Conservation (phyloP, 1,140 invertebrate species). For the Eupristina koningsbergeri region DNA sequence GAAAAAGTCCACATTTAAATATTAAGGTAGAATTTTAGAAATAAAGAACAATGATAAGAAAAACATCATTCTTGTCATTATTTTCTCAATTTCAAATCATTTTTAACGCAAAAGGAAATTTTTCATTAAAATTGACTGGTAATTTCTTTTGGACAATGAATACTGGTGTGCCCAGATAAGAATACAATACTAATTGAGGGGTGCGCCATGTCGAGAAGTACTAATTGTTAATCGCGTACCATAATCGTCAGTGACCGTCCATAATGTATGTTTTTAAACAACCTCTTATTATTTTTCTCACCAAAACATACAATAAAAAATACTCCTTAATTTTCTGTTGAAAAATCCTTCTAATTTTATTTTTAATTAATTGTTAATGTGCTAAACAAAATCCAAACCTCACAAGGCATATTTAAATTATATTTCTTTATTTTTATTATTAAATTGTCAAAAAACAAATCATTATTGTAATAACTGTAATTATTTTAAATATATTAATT, state of each 20-base stretch:
- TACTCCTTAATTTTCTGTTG: not conserved
- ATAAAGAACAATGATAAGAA: not conserved
- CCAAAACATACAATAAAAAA: conserved; percentile 20
- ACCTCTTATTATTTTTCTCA: conserved; percentile 32
- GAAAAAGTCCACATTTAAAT: no score
- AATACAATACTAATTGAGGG: conserved; percentile 37
- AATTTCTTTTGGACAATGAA: conserved; percentile 19
- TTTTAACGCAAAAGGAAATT: not conserved
- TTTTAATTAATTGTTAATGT: no score
- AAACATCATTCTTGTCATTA: not conserved
- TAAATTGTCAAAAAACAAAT: no score
- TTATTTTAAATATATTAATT: no score
- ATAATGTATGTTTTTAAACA: conserved; percentile 17
- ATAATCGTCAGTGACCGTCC: conserved; percentile 18
- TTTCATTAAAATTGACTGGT: not conserved
- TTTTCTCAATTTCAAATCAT: not conserved
- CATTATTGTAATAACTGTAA: no score
- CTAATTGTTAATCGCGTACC: conserved; percentile 15
- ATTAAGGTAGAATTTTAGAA: no score
- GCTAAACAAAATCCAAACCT: no score
- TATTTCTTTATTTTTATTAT: no score
- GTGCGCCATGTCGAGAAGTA: conserved; percentile 19
- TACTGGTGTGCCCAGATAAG: not conserved
- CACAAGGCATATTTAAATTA: no score
- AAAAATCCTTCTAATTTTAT: no score